Percentiles rank a stretch among this genome's conserved stretches.
These are phyloP conservation scores for Polymixis flavicincta DNA, from an alignment of 2,888 invertebrate species.

Conservation along the genomic window DNA sequence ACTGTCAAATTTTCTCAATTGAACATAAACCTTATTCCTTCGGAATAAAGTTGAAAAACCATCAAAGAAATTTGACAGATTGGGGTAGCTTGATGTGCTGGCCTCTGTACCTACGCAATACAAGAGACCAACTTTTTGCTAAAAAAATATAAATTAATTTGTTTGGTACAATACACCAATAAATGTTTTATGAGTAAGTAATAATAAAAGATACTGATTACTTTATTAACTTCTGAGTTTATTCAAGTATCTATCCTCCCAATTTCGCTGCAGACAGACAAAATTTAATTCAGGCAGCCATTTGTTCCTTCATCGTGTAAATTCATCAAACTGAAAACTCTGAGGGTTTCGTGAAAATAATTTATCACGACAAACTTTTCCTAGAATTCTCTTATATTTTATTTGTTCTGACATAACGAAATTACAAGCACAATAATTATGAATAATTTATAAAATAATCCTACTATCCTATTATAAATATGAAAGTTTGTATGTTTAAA, in stretches of 20 bases:
- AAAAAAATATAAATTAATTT: neutral
- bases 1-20: too few relatives aligned
- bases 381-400: neutral
- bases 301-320: conserved; percentile 9
- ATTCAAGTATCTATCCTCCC: neutral
- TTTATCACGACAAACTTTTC: conserved; percentile 30
- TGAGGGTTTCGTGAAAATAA: conserved; percentile 9
- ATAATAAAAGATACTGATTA: neutral
- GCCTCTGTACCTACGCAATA: neutral
- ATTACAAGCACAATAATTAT: neutral
- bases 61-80: too few relatives aligned
- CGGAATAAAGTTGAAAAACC: too few relatives aligned
- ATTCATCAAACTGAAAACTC: conserved; percentile 19
- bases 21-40: too few relatives aligned
- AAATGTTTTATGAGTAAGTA: neutral
- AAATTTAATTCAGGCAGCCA: conserved; percentile 8
- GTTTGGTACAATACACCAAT: neutral
- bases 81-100: too few relatives aligned
- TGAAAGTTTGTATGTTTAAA: too few relatives aligned
- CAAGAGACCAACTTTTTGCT: neutral
- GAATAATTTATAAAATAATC: too few relatives aligned
- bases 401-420: conserved; percentile 18
- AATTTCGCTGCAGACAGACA: conserved; percentile 8
- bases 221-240: neutral
- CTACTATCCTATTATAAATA: too few relatives aligned